Base-by-base conservation (phyloP, 1,140 invertebrate genomes). In the Drosophila elegans region DNA sequence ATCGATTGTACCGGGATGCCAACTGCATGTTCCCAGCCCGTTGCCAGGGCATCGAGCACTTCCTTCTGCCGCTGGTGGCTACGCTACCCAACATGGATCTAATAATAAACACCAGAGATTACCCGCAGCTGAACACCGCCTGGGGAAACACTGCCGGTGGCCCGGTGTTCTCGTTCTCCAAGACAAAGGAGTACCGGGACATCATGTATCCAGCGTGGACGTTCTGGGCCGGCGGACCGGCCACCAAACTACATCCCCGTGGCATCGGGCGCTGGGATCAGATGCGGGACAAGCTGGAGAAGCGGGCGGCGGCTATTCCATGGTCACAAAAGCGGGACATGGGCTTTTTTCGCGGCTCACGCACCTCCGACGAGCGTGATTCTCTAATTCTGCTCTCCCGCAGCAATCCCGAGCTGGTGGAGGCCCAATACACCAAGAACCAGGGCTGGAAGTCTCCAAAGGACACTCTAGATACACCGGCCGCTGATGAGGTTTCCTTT, bases 141-240 rank as follows among this genome's bases (percentile, higher is more conserved):
- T 92, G 94, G 73, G 74, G 86, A 71, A 72, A 16, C 41, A 61
- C 29, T 10, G 72, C 29, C 7, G n/a, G 16, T 6, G 86, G 95
- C 39, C 98, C 98, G 21, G 94, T 99, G 27, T 97, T 99, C 92
- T 99, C 98, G 7, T 99, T 99, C 88, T 99, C 98, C 92, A 99
- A 98, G 95, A 97, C 96, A 12, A 86, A 92, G 49, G 95, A 97
- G 13, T 97, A 98, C 93, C 94, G 95, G 92, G 98, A 99, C 91
- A 98, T 99, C 63, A 97, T 96, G 94, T 99, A 99, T 94, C 98
- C 98, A 49, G 97, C 98, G 0, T 99, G 98, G 98, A 96, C 97
- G 34, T 99, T 99, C 93, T 99, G 98, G 98, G 97, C 98, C 93
- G 98, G 98, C 46, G 98, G 98, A 2, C 98, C 98, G 44, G 98